Evolutionary conservation across 64 coral and sea anemone genomes (phyloP), one percentile per base, ranked within the genome.

Genomic region (Hydrozoanthus tunicans): DNA sequence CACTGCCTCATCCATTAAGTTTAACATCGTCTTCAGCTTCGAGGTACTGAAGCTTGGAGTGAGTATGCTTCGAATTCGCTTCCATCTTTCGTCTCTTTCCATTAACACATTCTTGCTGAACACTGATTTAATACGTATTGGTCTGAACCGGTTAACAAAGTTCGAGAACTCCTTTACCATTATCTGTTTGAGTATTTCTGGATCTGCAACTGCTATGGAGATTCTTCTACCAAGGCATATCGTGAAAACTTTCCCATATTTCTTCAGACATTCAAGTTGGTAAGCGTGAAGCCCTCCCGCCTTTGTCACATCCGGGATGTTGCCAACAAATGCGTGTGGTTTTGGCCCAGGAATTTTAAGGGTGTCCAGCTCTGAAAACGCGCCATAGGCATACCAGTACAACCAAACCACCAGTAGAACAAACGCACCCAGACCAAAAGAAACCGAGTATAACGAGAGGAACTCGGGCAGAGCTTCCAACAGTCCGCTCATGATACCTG

Each of bases 191-290:
- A 91, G 91, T 61, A 92, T 85, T 77, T 92, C 91, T 1, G 91
- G 91, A 56, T 92, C 91, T n/a, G 79, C 91, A 12, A 92, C 91
- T 60, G 62, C 91, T 51, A 92, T 68, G 60, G 91, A 82, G 14
- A 81, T 56, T 15, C 60, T 84, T 69, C 80, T 69, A 12, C 91
- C 91, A 25, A 92, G 68, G 11, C 78, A 92, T 7, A 73, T 5
- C 4, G 91, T 71, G 56, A 85, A 84, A 15, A 92, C 56, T 55
- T 92, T 92, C 27, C 91, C 91, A 57, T 92, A 92, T 23, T 85
- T 17, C 66, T 70, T 58, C 5, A 85, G 59, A 58, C 61, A 85
- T 25, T 85, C 62, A 13, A 84, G 15, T 1, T 77, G 56, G 53
- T 73, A 77, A 20, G 81, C 55, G 71, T 92, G 91, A 51, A 92